Conservation (phyloP, 2,113 vertebrate genomes). For the Corythoichthys haematopterus region DNA sequence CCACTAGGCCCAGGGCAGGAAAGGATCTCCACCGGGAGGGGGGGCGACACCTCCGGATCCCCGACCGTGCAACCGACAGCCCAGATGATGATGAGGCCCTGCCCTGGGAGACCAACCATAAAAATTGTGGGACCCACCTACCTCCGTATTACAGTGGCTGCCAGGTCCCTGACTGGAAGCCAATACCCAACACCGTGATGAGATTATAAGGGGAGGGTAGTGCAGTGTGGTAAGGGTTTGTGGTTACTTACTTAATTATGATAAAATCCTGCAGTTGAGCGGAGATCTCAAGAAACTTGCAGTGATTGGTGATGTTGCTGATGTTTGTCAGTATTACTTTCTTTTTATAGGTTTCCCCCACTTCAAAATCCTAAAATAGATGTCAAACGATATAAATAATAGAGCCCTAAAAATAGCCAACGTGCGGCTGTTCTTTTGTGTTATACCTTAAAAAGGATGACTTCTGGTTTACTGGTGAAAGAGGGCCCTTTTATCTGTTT, state of each 20-base stretch:
- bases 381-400: background rate
- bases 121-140: no score
- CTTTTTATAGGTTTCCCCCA: constrained; percentile 84
- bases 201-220: no score
- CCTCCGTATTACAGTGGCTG: no score
- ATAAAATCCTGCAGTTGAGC: constrained; percentile 76
- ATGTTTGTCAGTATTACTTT: constrained; percentile 81
- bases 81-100: no score
- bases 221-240: no score
- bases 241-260: constrained; percentile 73
- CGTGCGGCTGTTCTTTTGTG: background rate
- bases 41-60: no score
- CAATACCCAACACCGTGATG: no score
- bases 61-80: no score
- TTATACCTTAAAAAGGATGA: constrained; percentile 83
- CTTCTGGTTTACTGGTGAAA: constrained; percentile 84
- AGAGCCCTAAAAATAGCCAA: background rate
- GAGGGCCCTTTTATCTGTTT: constrained; percentile 65
- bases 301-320: constrained; percentile 76
- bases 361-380: constrained; percentile 84
- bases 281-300: constrained; percentile 77
- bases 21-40: no score
- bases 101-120: no score
- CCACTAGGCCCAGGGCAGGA: no score
- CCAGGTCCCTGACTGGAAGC: no score